Evolutionary conservation across 2,888 invertebrate species (phyloP).

Genomic region (Synergus laeviventris): DNA sequence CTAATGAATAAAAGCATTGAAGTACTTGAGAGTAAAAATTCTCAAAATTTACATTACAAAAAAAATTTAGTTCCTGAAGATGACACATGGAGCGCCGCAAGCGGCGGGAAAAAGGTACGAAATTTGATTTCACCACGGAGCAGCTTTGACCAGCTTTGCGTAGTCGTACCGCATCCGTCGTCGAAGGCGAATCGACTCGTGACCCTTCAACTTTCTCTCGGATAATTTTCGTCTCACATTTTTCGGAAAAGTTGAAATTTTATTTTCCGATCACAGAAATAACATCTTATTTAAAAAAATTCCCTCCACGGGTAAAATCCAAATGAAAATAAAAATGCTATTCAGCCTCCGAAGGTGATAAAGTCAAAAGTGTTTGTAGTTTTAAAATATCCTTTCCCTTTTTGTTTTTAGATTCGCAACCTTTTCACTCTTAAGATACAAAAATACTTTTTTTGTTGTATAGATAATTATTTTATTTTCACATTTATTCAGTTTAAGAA

Average conservation of each 20-base stretch:
- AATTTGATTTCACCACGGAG: conserved; percentile 55
- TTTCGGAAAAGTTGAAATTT: neutral
- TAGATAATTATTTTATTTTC: neutral
- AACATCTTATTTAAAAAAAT: neutral
- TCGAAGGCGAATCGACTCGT: conserved; percentile 57
- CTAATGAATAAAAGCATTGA: neutral
- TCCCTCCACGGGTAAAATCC: neutral
- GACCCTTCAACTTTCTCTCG: conserved; percentile 35
- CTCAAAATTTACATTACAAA: neutral
- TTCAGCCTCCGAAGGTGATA: neutral
- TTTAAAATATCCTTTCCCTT: neutral
- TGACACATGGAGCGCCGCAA: conserved; percentile 43
- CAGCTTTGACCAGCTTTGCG: conserved; percentile 52
- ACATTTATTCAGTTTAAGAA: neutral
- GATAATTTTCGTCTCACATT: conserved; percentile 38
- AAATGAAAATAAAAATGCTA: neutral
- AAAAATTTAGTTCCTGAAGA: conserved; percentile 10
- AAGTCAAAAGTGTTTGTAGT: conserved; percentile 1
- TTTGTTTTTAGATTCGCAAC: neutral
- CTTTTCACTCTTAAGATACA: neutral
- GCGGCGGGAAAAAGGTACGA: conserved; percentile 54
- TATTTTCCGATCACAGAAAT: neutral
- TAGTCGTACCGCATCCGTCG: conserved; percentile 66
- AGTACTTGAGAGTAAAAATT: neutral
- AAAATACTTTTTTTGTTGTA: neutral